Percentiles rank a stretch among this genome's conserved stretches.
These are phyloP conservation scores for Patella ulyssiponensis DNA, from an alignment of 2,888 invertebrate genomes.

Conservation along the genomic window DNA sequence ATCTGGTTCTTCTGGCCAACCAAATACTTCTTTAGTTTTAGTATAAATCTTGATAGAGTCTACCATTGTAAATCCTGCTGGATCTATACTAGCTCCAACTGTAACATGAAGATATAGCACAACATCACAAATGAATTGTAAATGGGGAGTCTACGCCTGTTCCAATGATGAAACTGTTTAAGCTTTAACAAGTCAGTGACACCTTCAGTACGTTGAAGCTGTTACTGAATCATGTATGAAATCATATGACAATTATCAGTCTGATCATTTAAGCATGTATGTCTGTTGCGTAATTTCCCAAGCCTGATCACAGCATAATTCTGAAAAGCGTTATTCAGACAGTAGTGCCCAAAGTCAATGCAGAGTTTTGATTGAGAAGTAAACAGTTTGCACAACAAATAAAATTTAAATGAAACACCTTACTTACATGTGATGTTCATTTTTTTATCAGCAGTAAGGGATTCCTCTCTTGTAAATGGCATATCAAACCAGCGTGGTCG, in stretches of 20 bases:
- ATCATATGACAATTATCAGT: no score
- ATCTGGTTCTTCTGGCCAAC: constrained; percentile 96
- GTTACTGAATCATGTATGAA: no score
- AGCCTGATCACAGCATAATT: no score
- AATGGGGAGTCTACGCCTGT: not conserved
- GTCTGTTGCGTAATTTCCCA: not conserved
- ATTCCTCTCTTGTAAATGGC: constrained; percentile 93
- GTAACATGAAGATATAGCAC: constrained; percentile 23
- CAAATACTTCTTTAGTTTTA: constrained; percentile 94
- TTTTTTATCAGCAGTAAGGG: constrained; percentile 91
- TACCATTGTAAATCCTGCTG: constrained; percentile 89
- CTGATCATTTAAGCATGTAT: no score
- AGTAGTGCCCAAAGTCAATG: no score
- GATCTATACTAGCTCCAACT: constrained; percentile 75
- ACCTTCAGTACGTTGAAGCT: no score
- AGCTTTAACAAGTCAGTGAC: no score
- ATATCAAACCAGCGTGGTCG: constrained; percentile 92
- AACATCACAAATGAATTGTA: not conserved
- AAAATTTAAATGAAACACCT: not conserved
- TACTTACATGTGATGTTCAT: constrained; percentile 77
- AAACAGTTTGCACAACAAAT: not conserved
- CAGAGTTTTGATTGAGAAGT: no score
- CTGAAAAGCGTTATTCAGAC: no score
- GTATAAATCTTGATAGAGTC: constrained; percentile 96
- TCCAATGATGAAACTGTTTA: no score